phyloP scores from a whole-genome alignment of 2,797 vertebrate species.

The Trachurus trachurus region DNA sequence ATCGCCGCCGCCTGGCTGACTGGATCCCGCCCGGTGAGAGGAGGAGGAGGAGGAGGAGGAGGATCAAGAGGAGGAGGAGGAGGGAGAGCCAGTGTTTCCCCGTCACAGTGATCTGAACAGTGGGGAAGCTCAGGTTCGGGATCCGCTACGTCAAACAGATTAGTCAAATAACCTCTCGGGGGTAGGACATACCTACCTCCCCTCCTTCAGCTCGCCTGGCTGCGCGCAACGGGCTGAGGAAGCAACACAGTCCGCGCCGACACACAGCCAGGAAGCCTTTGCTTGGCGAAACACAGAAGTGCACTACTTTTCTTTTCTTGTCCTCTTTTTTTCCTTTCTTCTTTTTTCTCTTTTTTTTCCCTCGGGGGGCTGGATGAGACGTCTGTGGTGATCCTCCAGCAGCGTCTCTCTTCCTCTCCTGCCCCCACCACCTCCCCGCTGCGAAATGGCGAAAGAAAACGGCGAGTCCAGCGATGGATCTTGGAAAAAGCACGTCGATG shows the following conservation, averaged over 20 bases:
- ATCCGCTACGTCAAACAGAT: constrained; percentile 81
- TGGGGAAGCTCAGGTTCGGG: constrained; percentile 71
- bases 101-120: constrained; percentile 67
- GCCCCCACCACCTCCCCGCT: constrained; percentile 38
- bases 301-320: constrained; percentile 49
- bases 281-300: constrained; percentile 38
- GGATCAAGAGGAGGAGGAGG: constrained; percentile 4
- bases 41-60: constrained; percentile 9
- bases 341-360: background rate
- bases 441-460: constrained; percentile 94
- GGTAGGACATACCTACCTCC: constrained; percentile 64
- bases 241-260: constrained; percentile 39
- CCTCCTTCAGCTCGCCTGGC: constrained; percentile 31
- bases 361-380: constrained; percentile 39
- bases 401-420: constrained; percentile 29
- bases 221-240: constrained; percentile 55
- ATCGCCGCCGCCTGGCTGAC: constrained; percentile 46
- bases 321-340: constrained; percentile 23
- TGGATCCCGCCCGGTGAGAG: constrained; percentile 32
- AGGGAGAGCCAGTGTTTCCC: constrained; percentile 56
- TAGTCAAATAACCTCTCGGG: constrained; percentile 76
- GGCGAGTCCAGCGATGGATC: constrained; percentile 89
- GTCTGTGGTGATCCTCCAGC: constrained; percentile 55
- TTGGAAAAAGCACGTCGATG: constrained; percentile 97
- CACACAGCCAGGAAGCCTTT: constrained; percentile 46